These are phyloP conservation scores for Centropyge bicolor DNA, from an alignment of 2,797 vertebrate genomes.

Conservation along the genomic window DNA sequence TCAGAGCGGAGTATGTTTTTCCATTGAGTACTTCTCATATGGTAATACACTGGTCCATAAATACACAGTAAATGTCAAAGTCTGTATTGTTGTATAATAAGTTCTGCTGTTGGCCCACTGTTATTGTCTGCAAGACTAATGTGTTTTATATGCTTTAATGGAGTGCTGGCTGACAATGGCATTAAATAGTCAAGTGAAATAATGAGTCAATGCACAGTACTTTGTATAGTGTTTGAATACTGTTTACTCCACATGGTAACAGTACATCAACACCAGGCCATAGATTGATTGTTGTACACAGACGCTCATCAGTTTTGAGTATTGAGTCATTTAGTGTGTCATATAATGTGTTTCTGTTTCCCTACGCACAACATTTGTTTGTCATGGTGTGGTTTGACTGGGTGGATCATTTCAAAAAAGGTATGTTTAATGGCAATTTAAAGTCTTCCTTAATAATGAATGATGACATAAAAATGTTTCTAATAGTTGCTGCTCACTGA, in stretches of 20 bases:
- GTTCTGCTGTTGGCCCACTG: slow-evolving; percentile 4
- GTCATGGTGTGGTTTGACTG: background rate
- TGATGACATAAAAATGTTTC: slow-evolving; percentile 8
- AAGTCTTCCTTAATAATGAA: background rate
- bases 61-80: slow-evolving; percentile 31
- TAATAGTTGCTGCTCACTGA: background rate
- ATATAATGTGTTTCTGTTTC: background rate
- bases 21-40: slow-evolving; percentile 1
- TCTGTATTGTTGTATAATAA: slow-evolving; percentile 24
- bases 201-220: slow-evolving; percentile 23
- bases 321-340: too few relatives aligned
- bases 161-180: slow-evolving; percentile 5
- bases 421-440: background rate
- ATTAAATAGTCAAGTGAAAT: slow-evolving; percentile 36
- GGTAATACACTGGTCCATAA: slow-evolving; percentile 24
- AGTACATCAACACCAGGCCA: background rate
- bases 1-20: slow-evolving; percentile 2
- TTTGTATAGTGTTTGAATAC: slow-evolving; percentile 2
- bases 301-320: background rate
- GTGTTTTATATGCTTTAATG: slow-evolving; percentile 31
- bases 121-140: slow-evolving; percentile 30
- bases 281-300: background rate
- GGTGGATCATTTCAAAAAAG: background rate
- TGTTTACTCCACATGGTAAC: slow-evolving; percentile 6
- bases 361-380: background rate